These are phyloP conservation scores for Caenorhabditis sp. DNA, from an alignment of 2,888 invertebrate species.

Conservation along the genomic window DNA sequence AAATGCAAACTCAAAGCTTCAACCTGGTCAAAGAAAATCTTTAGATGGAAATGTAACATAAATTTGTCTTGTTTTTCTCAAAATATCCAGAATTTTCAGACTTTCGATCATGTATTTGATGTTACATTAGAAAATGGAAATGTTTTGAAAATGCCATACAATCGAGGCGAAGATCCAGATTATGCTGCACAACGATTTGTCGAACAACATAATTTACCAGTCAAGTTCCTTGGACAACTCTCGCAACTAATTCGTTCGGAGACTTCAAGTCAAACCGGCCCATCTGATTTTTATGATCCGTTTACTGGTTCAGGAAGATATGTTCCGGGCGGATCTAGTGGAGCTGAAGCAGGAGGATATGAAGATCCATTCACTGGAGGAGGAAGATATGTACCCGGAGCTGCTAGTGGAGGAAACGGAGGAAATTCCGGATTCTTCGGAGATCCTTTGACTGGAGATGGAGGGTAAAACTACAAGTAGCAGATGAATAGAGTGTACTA, in stretches of 20 bases:
- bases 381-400: slow-evolving; percentile 70
- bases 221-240: slow-evolving; percentile 72
- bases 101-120: slow-evolving; percentile 90
- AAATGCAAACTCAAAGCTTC: background rate
- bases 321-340: slow-evolving; percentile 55
- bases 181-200: slow-evolving; percentile 88
- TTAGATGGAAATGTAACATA: slow-evolving; percentile 7
- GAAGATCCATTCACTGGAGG: slow-evolving; percentile 46
- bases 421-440: slow-evolving; percentile 14
- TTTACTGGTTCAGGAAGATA: slow-evolving; percentile 69
- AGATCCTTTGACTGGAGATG: slow-evolving; percentile 43
- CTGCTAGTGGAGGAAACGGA: background rate
- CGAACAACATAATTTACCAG: slow-evolving; percentile 83
- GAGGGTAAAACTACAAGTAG: slow-evolving; percentile 18
- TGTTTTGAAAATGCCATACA: slow-evolving; percentile 85
- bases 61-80: slow-evolving; percentile 30
- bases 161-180: slow-evolving; percentile 90
- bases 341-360: background rate
- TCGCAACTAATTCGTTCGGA: slow-evolving; percentile 8
- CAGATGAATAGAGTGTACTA: background rate
- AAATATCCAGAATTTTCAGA: slow-evolving; percentile 28
- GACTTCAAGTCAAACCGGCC: slow-evolving; percentile 4
- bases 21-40: background rate
- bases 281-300: slow-evolving; percentile 22
- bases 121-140: slow-evolving; percentile 91